Percentiles rank a stretch among this genome's conserved stretches.
Conservation (phyloP, 1,140 invertebrate genomes). For the Lysiphlebus fabarum region DNA sequence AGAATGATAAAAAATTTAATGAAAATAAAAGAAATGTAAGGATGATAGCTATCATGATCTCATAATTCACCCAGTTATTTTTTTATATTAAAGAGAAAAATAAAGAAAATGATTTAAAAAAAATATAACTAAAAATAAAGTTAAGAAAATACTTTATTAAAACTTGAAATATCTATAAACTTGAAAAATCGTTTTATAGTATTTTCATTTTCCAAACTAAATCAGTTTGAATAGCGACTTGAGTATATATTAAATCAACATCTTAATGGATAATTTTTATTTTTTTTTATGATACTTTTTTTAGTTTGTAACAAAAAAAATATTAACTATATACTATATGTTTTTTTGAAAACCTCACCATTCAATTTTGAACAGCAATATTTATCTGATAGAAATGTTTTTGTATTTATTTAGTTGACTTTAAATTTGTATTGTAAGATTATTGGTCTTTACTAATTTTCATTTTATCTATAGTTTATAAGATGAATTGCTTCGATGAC, state of each 20-base stretch:
- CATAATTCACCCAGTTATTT: slow-evolving; percentile 36
- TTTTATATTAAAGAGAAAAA: slow-evolving; percentile 32
- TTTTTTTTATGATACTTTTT: not conserved
- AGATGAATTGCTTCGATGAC: no score
- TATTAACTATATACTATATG: slow-evolving; percentile 12
- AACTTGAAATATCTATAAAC: no score
- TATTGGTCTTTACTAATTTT: no score
- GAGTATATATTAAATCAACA: no score
- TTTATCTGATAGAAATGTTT: slow-evolving; percentile 46
- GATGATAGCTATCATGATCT: slow-evolving; percentile 53
- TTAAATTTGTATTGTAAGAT: slow-evolving; percentile 45
- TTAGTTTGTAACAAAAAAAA: not conserved
- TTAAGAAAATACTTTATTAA: no score
- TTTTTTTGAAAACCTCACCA: slow-evolving; percentile 36
- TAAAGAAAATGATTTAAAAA: not conserved
- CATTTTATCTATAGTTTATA: no score
- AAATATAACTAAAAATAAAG: no score
- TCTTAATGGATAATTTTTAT: no score
- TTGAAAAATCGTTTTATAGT: no score
- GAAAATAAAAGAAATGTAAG: slow-evolving; percentile 36
- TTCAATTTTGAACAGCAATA: slow-evolving; percentile 41
- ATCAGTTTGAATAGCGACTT: no score
- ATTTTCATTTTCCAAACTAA: no score
- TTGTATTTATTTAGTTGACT: slow-evolving; percentile 51
- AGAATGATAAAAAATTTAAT: slow-evolving; percentile 6